Conservation (phyloP, 2,113 vertebrate species). For the Emydocephalus ijimae region DNA sequence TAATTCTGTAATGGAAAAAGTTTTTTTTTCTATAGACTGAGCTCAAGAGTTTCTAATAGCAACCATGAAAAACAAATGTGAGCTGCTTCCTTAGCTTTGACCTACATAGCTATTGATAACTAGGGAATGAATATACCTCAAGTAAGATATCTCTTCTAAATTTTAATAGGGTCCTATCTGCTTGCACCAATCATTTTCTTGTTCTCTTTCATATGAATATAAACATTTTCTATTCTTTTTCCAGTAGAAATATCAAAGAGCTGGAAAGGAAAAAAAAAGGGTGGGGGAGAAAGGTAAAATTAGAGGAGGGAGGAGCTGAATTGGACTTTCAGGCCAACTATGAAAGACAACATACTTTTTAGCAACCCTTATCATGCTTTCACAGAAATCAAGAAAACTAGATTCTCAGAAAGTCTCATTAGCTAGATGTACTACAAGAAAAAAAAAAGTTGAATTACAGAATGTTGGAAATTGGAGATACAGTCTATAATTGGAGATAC, state of each 20-base stretch:
- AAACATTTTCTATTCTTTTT: neutral
- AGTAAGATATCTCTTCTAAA: neutral
- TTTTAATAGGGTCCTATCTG: neutral
- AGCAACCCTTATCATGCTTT: neutral
- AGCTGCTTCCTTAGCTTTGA: neutral
- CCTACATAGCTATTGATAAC: neutral
- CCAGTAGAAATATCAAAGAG: neutral
- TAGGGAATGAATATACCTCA: neutral
- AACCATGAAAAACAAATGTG: neutral
- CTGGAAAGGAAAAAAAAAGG: neutral
- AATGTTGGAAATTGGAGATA: neutral
- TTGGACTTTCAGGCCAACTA: neutral
- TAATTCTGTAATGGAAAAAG: neutral
- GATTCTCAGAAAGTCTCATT: neutral
- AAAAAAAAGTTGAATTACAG: neutral
- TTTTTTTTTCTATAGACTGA: neutral
- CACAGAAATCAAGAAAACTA: neutral
- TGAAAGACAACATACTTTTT: neutral
- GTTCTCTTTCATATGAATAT: neutral
- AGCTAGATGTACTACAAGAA: neutral
- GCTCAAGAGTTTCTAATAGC: neutral
- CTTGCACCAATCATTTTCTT: neutral
- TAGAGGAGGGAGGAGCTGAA: neutral
- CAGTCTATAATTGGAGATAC: neutral
- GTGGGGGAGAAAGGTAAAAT: neutral